Evolutionary conservation across 2,888 invertebrate species (phyloP).

Genomic region (Agrotis puta): DNA sequence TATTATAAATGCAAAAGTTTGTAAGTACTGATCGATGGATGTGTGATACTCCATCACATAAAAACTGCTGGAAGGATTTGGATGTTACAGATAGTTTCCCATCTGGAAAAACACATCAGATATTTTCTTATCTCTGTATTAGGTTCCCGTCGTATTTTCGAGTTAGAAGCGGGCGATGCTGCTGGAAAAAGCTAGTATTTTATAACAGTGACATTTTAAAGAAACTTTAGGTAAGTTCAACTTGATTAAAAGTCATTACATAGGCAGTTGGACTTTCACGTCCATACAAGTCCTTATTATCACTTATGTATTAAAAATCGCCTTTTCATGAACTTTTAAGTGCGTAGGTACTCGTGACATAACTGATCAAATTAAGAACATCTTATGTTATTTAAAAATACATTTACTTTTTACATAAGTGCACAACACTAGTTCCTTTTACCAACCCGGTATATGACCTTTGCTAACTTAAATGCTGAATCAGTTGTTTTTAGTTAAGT

Average conservation of each 20-base stretch:
- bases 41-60: too few species aligned
- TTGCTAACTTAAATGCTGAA: background rate
- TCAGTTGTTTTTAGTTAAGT: background rate
- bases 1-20: too few species aligned
- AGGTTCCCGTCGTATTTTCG: too few species aligned
- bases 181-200: too few species aligned
- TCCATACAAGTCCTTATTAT: constrained; percentile 15
- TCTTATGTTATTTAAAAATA: background rate
- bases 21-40: too few species aligned
- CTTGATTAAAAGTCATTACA: background rate
- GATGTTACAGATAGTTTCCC: too few species aligned
- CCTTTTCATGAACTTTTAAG: constrained; percentile 14
- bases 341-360: constrained; percentile 4
- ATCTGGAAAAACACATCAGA: too few species aligned
- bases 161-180: too few species aligned
- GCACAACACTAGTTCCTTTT: background rate
- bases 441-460: constrained; percentile 12
- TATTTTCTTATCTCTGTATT: too few species aligned
- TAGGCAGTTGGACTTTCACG: background rate
- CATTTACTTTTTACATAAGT: constrained; percentile 24
- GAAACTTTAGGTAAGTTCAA: constrained; percentile 3
- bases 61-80: too few species aligned
- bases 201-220: too few species aligned
- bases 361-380: constrained; percentile 14
- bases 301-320: constrained; percentile 2